Base-by-base conservation (phyloP, 2,113 vertebrate genomes). In the Cervus canadensis region DNA sequence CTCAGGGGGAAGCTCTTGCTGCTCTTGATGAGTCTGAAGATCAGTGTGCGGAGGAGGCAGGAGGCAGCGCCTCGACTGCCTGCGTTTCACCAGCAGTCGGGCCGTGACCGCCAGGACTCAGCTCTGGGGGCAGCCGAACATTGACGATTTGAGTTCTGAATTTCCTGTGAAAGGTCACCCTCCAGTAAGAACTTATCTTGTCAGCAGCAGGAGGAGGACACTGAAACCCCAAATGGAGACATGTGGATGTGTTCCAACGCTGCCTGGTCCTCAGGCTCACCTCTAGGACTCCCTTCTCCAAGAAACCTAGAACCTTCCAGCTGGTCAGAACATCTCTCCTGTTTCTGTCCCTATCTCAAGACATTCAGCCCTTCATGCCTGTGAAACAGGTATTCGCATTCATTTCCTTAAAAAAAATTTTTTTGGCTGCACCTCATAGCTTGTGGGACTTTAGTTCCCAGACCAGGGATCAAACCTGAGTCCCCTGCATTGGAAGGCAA, bases 351-450 rank as follows among this genome's bases (percentile, higher is more conserved):
- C 25, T 26, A 5, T 40, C 50, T 60, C 33, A 33, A 74, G 67
- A 52, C 33, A 30, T 30, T 25, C 21, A 3, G 21, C 19, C n/a
- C 33, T 36, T 28, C 40, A n/a, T 1, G 16, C 19, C 36, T 11
- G 6, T 15, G 14, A 15, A 21, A 64, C 6, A 36, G 19, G 23
- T 6, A 17, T n/a, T 25, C 0, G 0, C n/a, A 71, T 40, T 71
- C n/a, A 71, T 71, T 71, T 71, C 67, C 40, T 71, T 12, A n/a
- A 71, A 71, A 71, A 40, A 40, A 12, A 0, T n/a, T 10, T 36
- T 67, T 71, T 36, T 36, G 67, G 67, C 67, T 0, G 0, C 10
- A 71, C n/a, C n/a, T 71, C n/a, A 71, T 10, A 40, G n/a, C 19
- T 40, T 71, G n/a, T 71, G 67, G n/a, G 67, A 71, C 19, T 71